Conservation (phyloP, 2,888 invertebrate species). For the Calephelis perditalis region DNA sequence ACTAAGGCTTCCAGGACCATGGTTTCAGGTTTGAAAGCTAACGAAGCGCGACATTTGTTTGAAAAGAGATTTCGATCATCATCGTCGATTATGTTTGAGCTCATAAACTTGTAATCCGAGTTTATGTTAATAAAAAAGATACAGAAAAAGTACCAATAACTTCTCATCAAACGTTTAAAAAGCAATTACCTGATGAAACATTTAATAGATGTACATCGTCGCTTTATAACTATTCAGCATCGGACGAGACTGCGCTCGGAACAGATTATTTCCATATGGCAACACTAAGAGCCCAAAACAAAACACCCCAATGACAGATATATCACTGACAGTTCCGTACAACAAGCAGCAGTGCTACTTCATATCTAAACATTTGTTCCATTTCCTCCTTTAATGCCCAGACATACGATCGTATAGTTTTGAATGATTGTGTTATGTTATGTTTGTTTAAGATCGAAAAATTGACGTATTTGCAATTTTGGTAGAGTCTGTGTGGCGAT, state of each 20-base stretch:
- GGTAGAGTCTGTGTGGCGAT: background rate
- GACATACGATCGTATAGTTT: background rate
- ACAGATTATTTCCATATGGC: slow-evolving; percentile 66
- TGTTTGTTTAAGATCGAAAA: background rate
- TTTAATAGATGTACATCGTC: slow-evolving; percentile 53
- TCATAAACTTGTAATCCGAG: no score
- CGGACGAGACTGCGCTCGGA: slow-evolving; percentile 54
- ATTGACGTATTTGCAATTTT: slow-evolving; percentile 9
- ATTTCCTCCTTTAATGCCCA: background rate
- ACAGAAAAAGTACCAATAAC: slow-evolving; percentile 5
- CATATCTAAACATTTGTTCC: background rate
- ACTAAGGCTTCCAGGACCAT: no score
- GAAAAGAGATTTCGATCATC: no score
- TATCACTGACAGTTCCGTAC: slow-evolving; percentile 57
- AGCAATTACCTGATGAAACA: slow-evolving; percentile 45
- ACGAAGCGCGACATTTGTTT: no score
- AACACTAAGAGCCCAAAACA: slow-evolving; percentile 54
- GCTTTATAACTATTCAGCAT: slow-evolving; percentile 57
- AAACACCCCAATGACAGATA: slow-evolving; percentile 71
- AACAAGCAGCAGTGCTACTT: slow-evolving; percentile 37
- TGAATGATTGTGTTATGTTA: background rate
- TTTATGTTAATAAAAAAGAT: background rate
- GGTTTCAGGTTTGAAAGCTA: no score
- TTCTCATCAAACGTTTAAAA: slow-evolving; percentile 52
- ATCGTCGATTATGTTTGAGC: no score